Conservation (phyloP, 2,888 invertebrate genomes). For the Deilephila elpenor region DNA sequence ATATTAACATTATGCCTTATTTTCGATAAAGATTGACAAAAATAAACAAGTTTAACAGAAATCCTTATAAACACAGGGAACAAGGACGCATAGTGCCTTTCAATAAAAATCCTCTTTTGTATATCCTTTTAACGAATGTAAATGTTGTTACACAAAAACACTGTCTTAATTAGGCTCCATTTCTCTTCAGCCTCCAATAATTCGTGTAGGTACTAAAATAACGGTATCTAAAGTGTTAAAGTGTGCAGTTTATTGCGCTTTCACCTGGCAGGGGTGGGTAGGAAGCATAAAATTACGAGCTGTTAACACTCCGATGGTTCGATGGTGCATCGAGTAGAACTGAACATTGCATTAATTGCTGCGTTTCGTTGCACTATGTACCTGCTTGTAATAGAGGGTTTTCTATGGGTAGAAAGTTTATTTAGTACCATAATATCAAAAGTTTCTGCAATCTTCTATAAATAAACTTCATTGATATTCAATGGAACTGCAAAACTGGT, state of each 20-base stretch:
- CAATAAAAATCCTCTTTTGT: no score
- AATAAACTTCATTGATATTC: no score
- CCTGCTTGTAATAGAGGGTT: neutral
- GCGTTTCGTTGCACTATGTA: neutral
- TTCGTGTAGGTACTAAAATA: neutral
- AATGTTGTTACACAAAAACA: no score
- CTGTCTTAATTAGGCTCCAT: no score
- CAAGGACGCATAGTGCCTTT: no score
- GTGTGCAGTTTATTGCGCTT: neutral
- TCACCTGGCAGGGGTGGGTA: conserved; percentile 7
- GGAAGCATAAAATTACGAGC: conserved; percentile 1
- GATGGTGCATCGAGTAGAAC: neutral
- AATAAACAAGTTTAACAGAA: no score
- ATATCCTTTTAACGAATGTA: no score
- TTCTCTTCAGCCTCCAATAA: neutral
- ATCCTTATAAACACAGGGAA: no score
- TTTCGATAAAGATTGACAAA: no score
- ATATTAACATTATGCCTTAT: no score
- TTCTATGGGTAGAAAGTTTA: neutral
- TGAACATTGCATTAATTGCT: neutral
- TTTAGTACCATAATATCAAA: neutral
- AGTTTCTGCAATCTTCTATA: no score
- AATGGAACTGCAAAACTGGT: no score
- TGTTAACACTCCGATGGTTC: conserved; percentile 16
- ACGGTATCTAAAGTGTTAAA: neutral